Evolutionary conservation across 2,113 vertebrate species (phyloP).

Genomic region (Phrynocephalus versicolor): DNA sequence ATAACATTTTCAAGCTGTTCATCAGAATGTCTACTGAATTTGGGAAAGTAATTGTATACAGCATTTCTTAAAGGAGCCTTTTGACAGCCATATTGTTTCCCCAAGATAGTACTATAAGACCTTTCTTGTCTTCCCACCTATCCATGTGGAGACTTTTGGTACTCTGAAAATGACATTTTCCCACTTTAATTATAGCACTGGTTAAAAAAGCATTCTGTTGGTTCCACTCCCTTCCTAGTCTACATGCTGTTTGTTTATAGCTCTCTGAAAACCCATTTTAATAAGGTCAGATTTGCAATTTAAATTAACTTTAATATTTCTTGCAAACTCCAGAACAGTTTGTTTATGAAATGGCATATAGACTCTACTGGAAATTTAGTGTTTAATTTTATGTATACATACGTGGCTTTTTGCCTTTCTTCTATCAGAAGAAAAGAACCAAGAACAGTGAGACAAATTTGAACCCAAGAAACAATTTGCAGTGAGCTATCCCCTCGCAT

Average conservation of each 20-base stretch:
- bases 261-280: slow-evolving; percentile 79
- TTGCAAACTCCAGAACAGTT: slow-evolving; percentile 69
- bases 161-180: slow-evolving; percentile 62
- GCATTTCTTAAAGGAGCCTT: slow-evolving; percentile 52
- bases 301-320: slow-evolving; percentile 83
- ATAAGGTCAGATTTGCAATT: slow-evolving; percentile 87
- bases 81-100: neutral
- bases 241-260: slow-evolving; percentile 78
- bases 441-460: slow-evolving; percentile 61
- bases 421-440: slow-evolving; percentile 57
- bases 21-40: slow-evolving; percentile 64
- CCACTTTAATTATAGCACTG: slow-evolving; percentile 71
- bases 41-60: slow-evolving; percentile 53
- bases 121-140: slow-evolving; percentile 38
- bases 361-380: slow-evolving; percentile 67
- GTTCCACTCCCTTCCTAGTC: slow-evolving; percentile 69
- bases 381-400: neutral
- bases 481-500: slow-evolving; percentile 50
- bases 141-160: slow-evolving; percentile 55
- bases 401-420: slow-evolving; percentile 25
- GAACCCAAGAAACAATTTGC: slow-evolving; percentile 23
- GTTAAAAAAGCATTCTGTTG: slow-evolving; percentile 69
- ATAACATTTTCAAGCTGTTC: slow-evolving; percentile 71
- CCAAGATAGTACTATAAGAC: slow-evolving; percentile 43
- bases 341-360: slow-evolving; percentile 68